These are phyloP conservation scores for Trissolcus japonicus DNA, from an alignment of 2,888 invertebrate species.

Conservation along the genomic window DNA sequence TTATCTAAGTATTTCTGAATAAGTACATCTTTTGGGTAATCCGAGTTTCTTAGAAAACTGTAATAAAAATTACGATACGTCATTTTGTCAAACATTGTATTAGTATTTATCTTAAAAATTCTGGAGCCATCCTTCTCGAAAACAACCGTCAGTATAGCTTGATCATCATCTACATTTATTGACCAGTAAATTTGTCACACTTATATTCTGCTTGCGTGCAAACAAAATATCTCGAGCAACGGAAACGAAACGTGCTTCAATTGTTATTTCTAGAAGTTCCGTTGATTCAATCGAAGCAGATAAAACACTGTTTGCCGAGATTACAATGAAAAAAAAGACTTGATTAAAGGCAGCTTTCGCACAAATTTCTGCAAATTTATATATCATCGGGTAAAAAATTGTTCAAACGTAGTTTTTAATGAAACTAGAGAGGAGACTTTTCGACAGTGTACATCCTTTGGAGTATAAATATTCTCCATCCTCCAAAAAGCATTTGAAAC, in stretches of 20 bases:
- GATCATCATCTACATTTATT: conserved; percentile 60
- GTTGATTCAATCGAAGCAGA: conserved; percentile 4
- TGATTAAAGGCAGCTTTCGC: too few species aligned
- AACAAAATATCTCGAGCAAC: conserved; percentile 47
- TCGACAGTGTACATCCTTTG: too few species aligned
- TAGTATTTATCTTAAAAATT: conserved; percentile 15
- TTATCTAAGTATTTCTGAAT: too few species aligned
- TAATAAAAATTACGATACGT: not conserved
- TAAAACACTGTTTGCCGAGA: conserved; percentile 12
- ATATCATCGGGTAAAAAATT: too few species aligned
- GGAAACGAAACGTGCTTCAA: conserved; percentile 31
- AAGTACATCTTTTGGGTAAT: not conserved
- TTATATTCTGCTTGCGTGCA: conserved; percentile 34
- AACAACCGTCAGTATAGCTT: conserved; percentile 43
- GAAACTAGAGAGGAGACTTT: too few species aligned
- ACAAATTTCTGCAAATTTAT: too few species aligned
- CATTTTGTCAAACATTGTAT: conserved; percentile 10
- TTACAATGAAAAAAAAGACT: too few species aligned
- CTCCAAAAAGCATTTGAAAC: conserved; percentile 11
- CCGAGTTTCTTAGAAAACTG: not conserved
- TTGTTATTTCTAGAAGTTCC: conserved; percentile 26
- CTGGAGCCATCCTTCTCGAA: conserved; percentile 7
- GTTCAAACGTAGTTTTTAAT: too few species aligned
- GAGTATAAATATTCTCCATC: conserved; percentile 19
- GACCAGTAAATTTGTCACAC: conserved; percentile 53